Evolutionary conservation across 92 coral and sea anemone genomes (phyloP), one percentile per base, ranked within the genome.

Genomic region (Epizoanthus stellaris): DNA sequence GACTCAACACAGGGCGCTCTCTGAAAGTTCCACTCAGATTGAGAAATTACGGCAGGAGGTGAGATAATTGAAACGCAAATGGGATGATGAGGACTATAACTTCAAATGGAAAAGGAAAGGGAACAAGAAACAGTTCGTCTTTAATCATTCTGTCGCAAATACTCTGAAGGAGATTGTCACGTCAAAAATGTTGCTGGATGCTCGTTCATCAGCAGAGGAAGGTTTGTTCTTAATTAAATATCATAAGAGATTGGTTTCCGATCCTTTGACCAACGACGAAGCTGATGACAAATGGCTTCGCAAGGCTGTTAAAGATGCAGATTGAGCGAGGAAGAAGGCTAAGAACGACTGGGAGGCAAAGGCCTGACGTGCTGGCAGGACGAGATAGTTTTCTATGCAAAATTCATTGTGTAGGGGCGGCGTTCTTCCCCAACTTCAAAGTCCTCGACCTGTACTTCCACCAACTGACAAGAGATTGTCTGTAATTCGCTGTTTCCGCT

Each of bases 291-390:
- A 63, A 67, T 1, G 70, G 49, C 61, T 84, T 16, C 73, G 74
- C 10, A 84, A 62, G 53, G 88, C 88, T 15, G 52, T 73, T 2
- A 84, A 84, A 20, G 88, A 84, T 11, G 82, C 88, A 20, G 82
- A 84, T 21, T 23, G 65, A 21, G 54, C 59, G 39, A 30, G 88
- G 3, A 73, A 71, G 43, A 84, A 83, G 39, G 20, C 58, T 39
- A 36, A 40, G 40, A 43, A 1, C 15, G 81, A 57, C 23, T 42
- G 54, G 72, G 42, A 72, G 1, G 87, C 87, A 4, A 84, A 70
- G 58, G 73, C 80, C 1, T 36, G 56, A 20, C 59, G 80, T 30
- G 42, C 62, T 3, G 60, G 52, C 21, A 25, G 87, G 56, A 40
- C 76, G 16, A 65, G 65, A 42, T 61, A 53, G 1, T 81, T 81